Conservation (phyloP, 2,113 vertebrate genomes). For the Pundamilia nyererei region DNA sequence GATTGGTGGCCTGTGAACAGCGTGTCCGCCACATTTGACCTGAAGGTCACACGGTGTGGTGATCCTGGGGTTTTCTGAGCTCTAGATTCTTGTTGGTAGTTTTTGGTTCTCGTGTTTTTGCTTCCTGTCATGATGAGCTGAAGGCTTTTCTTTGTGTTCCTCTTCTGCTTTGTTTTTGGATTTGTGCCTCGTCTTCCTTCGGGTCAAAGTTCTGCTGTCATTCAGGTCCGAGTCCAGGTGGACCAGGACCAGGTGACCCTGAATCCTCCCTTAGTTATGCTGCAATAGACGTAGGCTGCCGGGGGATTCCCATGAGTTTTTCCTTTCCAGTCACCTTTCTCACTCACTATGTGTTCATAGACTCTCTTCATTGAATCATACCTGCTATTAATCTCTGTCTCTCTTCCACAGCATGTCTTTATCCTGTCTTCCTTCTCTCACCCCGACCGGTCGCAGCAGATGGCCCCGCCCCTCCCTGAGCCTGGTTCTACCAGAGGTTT, state of each 20-base stretch:
- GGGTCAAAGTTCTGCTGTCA: neutral
- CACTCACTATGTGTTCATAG: neutral
- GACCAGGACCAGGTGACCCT: neutral
- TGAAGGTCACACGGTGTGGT: neutral
- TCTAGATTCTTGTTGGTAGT: neutral
- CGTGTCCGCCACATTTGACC: neutral
- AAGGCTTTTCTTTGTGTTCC: neutral
- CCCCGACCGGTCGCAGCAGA: neutral
- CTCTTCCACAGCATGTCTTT: neutral
- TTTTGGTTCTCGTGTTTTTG: neutral
- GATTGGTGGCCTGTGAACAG: neutral
- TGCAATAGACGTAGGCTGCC: neutral
- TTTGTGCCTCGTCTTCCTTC: neutral
- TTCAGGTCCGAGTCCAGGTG: neutral
- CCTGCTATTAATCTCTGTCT: fast-evolving
- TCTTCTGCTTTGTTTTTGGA: neutral
- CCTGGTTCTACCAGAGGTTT: neutral
- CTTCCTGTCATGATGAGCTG: neutral
- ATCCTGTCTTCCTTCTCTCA: neutral
- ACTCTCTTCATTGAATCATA: neutral
- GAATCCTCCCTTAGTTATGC: neutral
- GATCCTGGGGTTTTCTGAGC: neutral
- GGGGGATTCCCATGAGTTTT: neutral
- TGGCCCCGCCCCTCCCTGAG: neutral
- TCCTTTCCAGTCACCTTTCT: neutral